Evolutionary conservation across 2,888 invertebrate genomes (phyloP).

Genomic region (Papilio protenor): DNA sequence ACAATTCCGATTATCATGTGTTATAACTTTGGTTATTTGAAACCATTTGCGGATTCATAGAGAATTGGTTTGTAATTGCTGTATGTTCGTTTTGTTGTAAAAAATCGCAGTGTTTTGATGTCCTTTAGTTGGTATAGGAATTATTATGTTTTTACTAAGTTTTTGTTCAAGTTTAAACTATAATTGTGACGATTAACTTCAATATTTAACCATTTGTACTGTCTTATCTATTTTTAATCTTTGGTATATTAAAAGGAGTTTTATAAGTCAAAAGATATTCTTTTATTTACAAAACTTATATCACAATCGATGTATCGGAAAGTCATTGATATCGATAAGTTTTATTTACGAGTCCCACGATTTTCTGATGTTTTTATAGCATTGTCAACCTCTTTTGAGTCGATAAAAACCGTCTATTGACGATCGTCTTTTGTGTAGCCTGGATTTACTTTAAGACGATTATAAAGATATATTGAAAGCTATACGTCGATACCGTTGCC

Average conservation of each 20-base stretch:
- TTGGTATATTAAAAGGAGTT: not conserved
- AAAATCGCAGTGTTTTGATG: constrained; percentile 21
- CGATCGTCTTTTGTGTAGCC: constrained; percentile 57
- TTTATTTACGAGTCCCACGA: constrained; percentile 54
- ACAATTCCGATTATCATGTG: not conserved
- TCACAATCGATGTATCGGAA: constrained; percentile 47
- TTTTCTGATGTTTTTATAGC: constrained; percentile 46
- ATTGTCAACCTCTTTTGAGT: constrained; percentile 50
- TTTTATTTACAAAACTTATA: not conserved
- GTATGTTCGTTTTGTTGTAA: constrained; percentile 40
- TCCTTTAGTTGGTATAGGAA: not conserved
- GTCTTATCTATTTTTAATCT: not conserved
- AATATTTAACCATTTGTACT: not conserved
- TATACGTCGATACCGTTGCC: constrained; percentile 35
- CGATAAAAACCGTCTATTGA: constrained; percentile 50
- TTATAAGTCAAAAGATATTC: not conserved
- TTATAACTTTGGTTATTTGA: constrained; percentile 32
- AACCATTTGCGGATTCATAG: constrained; percentile 45
- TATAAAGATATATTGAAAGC: constrained; percentile 54
- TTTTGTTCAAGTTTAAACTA: too few species aligned
- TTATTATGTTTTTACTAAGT: too few species aligned
- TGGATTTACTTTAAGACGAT: constrained; percentile 69
- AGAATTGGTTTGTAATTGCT: constrained; percentile 45
- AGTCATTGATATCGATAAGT: constrained; percentile 52
- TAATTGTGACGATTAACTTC: not conserved